Percentiles rank a stretch among this genome's conserved stretches.
These are phyloP conservation scores for Semaprochilodus insignis DNA, from an alignment of 2,797 vertebrate species.

Conservation along the genomic window DNA sequence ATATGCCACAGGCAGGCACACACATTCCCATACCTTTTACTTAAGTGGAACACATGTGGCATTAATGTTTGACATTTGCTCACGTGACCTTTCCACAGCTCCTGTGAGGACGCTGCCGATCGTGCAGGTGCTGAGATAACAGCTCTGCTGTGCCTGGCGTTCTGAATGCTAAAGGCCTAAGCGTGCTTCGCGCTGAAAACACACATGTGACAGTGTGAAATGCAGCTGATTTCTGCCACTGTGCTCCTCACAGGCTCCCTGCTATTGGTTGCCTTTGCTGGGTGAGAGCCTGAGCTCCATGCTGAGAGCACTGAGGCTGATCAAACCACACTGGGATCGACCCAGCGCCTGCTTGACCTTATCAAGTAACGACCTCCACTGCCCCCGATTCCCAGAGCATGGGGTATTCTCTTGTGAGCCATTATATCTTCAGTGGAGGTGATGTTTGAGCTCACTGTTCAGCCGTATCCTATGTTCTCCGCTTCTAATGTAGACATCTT, in stretches of 20 bases:
- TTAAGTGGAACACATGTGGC: conserved; percentile 63
- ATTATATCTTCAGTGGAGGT: conserved; percentile 33
- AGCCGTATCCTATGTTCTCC: background rate
- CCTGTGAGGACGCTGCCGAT: conserved; percentile 30
- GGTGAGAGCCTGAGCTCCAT: background rate
- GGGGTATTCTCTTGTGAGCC: conserved; percentile 39
- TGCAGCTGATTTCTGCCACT: conserved; percentile 16
- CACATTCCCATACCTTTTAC: conserved; percentile 53
- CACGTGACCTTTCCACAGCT: conserved; percentile 54
- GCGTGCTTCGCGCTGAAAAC: background rate
- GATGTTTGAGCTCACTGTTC: conserved; percentile 1
- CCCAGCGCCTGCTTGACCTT: conserved; percentile 45
- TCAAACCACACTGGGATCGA: conserved; percentile 37
- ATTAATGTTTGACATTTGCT: conserved; percentile 47
- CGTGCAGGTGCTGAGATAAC: conserved; percentile 51
- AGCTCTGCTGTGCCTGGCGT: conserved; percentile 14
- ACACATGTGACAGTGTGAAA: conserved; percentile 48
- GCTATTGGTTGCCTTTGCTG: conserved; percentile 17
- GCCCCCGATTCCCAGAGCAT: conserved; percentile 18
- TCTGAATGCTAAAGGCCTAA: conserved; percentile 34
- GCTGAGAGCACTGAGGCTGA: conserved; percentile 23
- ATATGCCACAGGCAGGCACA: conserved; percentile 11
- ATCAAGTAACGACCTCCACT: conserved; percentile 38
- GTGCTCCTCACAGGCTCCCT: conserved; percentile 13
- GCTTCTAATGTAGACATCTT: conserved; percentile 5